phyloP scores from a whole-genome alignment of 1,140 invertebrate genomes.

The honey bee (Apis mellifera) region Amel_HAv3.1 CM009936.2:4633501-4634000 shows the following conservation, averaged over 20 bases:
- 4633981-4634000: conserved; percentile 6
- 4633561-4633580: no score
- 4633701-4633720: not conserved
- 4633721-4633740: not conserved
- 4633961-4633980: not conserved
- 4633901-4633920: not conserved
- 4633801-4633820: conserved; percentile 16
- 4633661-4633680: not conserved
- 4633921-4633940: not conserved
- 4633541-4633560: no score
- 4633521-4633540: no score
- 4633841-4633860: conserved; percentile 25
- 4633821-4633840: conserved; percentile 46
- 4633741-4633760: not conserved
- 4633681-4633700: not conserved
- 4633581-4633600: no score
- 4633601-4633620: no score
- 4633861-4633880: conserved; percentile 45
- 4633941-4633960: not conserved
- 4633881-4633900: conserved; percentile 16
- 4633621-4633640: no score
- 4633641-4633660: not conserved
- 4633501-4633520: no score
- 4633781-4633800: not conserved
- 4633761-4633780: conserved; percentile 35